These are phyloP conservation scores for Aplocera efformata DNA, from an alignment of 2,888 invertebrate species.

Conservation along the genomic window DNA sequence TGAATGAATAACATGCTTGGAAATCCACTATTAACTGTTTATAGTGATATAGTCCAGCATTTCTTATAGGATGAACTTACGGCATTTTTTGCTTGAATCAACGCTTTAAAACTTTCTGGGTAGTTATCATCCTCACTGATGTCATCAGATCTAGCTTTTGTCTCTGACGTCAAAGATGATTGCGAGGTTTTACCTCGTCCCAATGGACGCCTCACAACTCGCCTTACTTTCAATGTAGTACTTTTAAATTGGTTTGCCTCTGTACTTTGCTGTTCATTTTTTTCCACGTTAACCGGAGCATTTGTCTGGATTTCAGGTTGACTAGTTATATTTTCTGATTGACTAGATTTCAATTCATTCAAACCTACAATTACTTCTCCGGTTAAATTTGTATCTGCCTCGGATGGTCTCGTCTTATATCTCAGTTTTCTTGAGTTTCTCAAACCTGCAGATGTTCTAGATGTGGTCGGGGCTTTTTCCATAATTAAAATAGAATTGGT, in stretches of 20 bases:
- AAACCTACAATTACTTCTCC: slow-evolving; percentile 53
- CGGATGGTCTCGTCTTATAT: slow-evolving; percentile 54
- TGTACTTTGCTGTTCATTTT: slow-evolving; percentile 46
- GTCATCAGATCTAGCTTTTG: slow-evolving; percentile 63
- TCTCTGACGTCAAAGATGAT: slow-evolving; percentile 36
- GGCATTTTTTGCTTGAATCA: slow-evolving; percentile 81
- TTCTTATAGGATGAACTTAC: slow-evolving; percentile 44
- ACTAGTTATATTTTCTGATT: slow-evolving; percentile 59
- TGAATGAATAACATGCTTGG: no score
- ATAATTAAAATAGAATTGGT: slow-evolving; percentile 55
- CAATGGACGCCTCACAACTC: slow-evolving; percentile 56
- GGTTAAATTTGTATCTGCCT: slow-evolving; percentile 66
- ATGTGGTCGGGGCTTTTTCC: slow-evolving; percentile 57
- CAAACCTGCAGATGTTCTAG: slow-evolving; percentile 49
- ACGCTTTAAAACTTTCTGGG: slow-evolving; percentile 83
- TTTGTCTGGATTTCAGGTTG: slow-evolving; percentile 50
- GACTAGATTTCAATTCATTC: slow-evolving; percentile 67
- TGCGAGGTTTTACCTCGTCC: slow-evolving; percentile 46
- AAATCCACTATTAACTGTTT: no score
- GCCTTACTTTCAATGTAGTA: slow-evolving; percentile 50
- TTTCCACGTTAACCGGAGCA: slow-evolving; percentile 39
- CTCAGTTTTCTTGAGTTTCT: slow-evolving; percentile 59
- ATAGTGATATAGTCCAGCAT: no score
- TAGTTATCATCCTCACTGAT: slow-evolving; percentile 83
- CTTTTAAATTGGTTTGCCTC: slow-evolving; percentile 46